Conservation (phyloP, 2,888 invertebrate species). For the Phyto melanocephala region DNA sequence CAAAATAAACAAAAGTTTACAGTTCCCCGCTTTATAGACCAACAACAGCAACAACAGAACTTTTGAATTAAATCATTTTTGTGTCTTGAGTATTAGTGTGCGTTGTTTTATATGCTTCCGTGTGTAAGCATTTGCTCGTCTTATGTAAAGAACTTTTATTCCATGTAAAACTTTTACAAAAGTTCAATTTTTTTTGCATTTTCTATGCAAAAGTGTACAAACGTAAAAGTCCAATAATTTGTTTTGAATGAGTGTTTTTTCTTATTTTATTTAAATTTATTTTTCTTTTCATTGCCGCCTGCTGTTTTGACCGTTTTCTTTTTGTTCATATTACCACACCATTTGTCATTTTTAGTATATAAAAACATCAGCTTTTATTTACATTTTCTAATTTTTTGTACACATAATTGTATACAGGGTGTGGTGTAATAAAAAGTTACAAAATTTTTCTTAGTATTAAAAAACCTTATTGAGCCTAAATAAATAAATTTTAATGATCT, state of each 20-base stretch:
- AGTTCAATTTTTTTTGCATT: slow-evolving; percentile 61
- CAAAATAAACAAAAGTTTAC: slow-evolving; percentile 42
- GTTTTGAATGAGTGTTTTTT: too few species aligned
- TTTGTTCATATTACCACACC: slow-evolving; percentile 74
- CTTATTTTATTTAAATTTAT: too few species aligned
- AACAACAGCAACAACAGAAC: slow-evolving; percentile 37
- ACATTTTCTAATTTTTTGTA: slow-evolving; percentile 55
- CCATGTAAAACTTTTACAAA: slow-evolving; percentile 41
- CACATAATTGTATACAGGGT: slow-evolving; percentile 58
- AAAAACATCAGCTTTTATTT: slow-evolving; percentile 61
- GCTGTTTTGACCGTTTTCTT: slow-evolving; percentile 71
- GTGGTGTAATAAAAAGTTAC: not conserved
- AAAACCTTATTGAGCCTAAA: too few species aligned
- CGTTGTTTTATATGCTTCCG: not conserved
- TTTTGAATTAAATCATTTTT: slow-evolving; percentile 56
- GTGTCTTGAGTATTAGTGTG: not conserved
- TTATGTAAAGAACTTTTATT: slow-evolving; percentile 26
- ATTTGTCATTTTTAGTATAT: slow-evolving; percentile 74
- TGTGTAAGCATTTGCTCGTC: not conserved
- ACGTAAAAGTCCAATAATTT: slow-evolving; percentile 34
- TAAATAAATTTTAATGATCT: too few species aligned
- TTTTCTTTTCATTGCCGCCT: slow-evolving; percentile 68
- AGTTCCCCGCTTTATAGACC: not conserved
- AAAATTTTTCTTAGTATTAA: not conserved
- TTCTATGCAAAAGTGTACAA: slow-evolving; percentile 21